phyloP scores from a whole-genome alignment of 2,888 invertebrate genomes.

The Adelognathus sp. region DNA sequence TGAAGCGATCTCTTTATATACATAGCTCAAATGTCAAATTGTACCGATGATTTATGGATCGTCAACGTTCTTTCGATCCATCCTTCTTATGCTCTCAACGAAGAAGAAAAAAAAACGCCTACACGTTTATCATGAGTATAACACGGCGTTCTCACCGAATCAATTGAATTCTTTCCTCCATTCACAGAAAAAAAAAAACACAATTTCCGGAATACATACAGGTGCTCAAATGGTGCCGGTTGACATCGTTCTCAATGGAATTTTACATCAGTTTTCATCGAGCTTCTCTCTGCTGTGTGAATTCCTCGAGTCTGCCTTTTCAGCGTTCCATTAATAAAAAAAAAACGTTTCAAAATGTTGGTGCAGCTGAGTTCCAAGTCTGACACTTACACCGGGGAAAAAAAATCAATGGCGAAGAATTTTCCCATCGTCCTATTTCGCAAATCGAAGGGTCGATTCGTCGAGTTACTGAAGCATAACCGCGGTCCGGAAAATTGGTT shows the following conservation, averaged over 20 bases:
- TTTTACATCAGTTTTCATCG: not conserved
- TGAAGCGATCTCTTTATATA: not conserved
- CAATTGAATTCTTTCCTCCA: slow-evolving; percentile 8
- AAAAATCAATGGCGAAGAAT: too few species aligned
- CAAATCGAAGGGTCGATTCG: slow-evolving; percentile 8
- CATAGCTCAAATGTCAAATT: not conserved
- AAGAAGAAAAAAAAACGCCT: not conserved
- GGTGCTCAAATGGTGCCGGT: not conserved
- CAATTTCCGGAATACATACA: slow-evolving; percentile 5
- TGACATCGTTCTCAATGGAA: not conserved
- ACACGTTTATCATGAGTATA: not conserved
- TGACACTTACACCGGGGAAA: too few species aligned
- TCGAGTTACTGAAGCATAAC: not conserved
- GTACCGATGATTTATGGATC: not conserved
- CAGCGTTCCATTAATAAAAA: not conserved
- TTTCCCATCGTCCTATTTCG: not conserved
- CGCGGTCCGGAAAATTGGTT: not conserved
- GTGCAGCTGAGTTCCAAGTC: too few species aligned
- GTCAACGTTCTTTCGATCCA: not conserved
- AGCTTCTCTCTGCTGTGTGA: too few species aligned
- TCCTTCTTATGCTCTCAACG: not conserved
- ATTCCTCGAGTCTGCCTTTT: not conserved
- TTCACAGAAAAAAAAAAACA: not conserved
- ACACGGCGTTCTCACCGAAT: not conserved
- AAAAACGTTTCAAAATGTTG: too few species aligned